Evolutionary conservation across 2,113 vertebrate species (phyloP), one percentile per base, ranked within the genome.

Genomic region (Myotis lucifugus): DNA sequence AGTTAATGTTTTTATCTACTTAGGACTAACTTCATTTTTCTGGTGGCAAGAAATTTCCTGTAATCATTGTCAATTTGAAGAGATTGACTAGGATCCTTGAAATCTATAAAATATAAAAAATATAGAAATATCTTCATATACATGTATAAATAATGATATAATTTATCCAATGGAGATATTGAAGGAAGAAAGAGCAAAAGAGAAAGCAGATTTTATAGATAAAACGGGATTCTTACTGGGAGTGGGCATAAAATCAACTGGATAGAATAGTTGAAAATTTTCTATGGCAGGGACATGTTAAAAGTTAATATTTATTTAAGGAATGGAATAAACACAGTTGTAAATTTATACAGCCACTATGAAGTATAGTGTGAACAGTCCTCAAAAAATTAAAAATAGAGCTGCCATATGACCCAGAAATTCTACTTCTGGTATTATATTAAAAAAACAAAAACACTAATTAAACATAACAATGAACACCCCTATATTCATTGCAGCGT

Each of bases 1-100:
- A 83, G 59, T 87, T 91, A 37, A 85, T 92, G 19, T 90, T 81
- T 90, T 15, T 77, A 61, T 82, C 32, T 86, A 82, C 21, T 66
- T 66, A 79, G 21, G 48, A 56, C 69, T 83, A 32, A 72, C 29
- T 73, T 69, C 27, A 27, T 85, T n/a, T 72, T 93, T 66, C 19
- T 64, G 4, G 17, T 64, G 48, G 32, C 12, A 72, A 67, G 18
- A 95, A 64, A n/a, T 73, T 69, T 94, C 6, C 66, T 74, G 52
- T 42, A 32, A 85, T 40, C 2, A 21, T 40, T 61, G 59, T 40
- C 74, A 78, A 3, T 59, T 48, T 56, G 32, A 90, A 48, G 40
- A 88, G 42, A 61, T n/a, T 77, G 12, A 64, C 25, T 2, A 27
- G 21, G 69, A 56, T 73, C 19, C 46, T 73, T 70, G 6, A 87